These are phyloP conservation scores for Leptogaster cylindrica DNA, from an alignment of 2,888 invertebrate species.

Conservation along the genomic window DNA sequence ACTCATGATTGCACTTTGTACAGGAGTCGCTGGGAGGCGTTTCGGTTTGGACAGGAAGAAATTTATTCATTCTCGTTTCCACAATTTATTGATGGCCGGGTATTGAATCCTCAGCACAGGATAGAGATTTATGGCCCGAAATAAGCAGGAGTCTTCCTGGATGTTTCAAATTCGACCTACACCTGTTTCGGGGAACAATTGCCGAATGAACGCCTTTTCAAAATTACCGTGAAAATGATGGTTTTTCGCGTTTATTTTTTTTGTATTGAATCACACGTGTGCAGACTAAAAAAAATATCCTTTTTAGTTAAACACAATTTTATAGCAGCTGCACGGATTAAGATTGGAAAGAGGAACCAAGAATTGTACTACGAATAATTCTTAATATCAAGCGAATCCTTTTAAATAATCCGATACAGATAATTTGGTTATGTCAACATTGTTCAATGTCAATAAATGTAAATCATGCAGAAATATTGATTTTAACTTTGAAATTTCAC, in stretches of 20 bases:
- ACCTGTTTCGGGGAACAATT: slow-evolving; percentile 19
- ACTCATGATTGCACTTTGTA: slow-evolving; percentile 36
- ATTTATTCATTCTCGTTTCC: background rate
- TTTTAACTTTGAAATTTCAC: too few species aligned
- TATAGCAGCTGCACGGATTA: background rate
- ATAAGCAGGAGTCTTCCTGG: background rate
- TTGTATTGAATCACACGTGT: too few species aligned
- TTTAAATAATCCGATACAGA: too few species aligned
- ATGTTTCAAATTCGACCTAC: background rate
- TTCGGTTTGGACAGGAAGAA: slow-evolving; percentile 19
- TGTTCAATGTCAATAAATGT: too few species aligned
- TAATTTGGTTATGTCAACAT: too few species aligned
- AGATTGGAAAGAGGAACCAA: too few species aligned
- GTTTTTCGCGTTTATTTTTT: background rate
- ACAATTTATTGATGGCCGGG: too few species aligned
- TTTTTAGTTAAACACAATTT: background rate
- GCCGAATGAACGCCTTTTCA: slow-evolving; percentile 10
- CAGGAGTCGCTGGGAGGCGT: slow-evolving; percentile 14
- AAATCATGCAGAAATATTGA: too few species aligned
- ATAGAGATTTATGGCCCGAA: slow-evolving; percentile 21
- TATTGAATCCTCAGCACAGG: slow-evolving; percentile 7
- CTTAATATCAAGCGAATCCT: too few species aligned
- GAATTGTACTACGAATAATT: too few species aligned
- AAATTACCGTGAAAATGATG: slow-evolving; percentile 3
- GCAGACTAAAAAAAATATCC: too few species aligned